phyloP scores from a whole-genome alignment of 30 jellyfish, hydroid and myxozoan species.

The Pelagia noctiluca region DNA sequence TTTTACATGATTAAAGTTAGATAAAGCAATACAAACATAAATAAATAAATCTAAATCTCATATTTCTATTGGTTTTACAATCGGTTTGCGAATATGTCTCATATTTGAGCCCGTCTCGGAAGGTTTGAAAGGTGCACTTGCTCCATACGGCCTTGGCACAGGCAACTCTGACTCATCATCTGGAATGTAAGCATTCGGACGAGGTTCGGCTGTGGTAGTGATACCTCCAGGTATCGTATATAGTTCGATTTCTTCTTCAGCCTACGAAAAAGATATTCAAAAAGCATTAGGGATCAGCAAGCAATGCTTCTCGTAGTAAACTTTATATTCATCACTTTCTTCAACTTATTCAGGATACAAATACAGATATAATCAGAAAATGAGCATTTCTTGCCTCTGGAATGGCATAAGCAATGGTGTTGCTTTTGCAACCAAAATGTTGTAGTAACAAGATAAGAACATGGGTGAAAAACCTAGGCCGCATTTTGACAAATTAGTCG shows the following conservation, averaged over 20 bases:
- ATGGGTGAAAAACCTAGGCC: no score
- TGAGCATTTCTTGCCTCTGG: no score
- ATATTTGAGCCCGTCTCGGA: conserved; percentile 84
- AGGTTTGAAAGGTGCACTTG: conserved; percentile 93
- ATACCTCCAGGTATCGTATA: conserved; percentile 85
- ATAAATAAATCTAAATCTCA: conserved; percentile 3
- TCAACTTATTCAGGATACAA: no score
- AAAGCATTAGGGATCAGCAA: neutral
- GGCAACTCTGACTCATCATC: conserved; percentile 89
- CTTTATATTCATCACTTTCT: no score
- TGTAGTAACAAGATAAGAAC: no score
- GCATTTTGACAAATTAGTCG: no score
- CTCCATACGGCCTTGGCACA: conserved; percentile 93
- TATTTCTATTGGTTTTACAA: conserved; percentile 86
- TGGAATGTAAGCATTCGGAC: conserved; percentile 96
- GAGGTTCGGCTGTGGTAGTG: conserved; percentile 95
- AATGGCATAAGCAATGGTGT: no score
- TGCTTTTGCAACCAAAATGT: no score
- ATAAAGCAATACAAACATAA: neutral
- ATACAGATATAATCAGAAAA: no score
- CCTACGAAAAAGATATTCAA: conserved; percentile 28
- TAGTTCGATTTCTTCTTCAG: conserved; percentile 74
- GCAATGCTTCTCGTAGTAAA: no score
- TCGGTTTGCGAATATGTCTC: conserved; percentile 95
- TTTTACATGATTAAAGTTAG: neutral